A percentile compares a stretch with the other conserved stretches of the same genome.
phyloP scores from a whole-genome alignment of 2,797 vertebrate species.

The Prionace glauca region DNA sequence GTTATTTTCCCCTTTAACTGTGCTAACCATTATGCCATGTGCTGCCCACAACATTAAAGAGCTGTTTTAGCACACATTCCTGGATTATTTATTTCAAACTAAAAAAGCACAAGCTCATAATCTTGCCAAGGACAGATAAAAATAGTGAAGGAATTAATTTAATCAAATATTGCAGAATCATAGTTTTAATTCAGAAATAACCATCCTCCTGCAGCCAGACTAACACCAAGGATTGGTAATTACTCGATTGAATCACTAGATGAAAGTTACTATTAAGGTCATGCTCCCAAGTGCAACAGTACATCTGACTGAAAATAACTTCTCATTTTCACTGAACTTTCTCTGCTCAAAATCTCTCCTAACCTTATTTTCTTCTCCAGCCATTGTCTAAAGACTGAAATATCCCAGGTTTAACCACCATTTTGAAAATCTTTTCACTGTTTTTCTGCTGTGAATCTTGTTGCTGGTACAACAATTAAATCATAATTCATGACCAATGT shows the following conservation, averaged over 20 bases:
- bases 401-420: not conserved
- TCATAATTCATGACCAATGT: not conserved
- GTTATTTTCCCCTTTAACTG: too few species aligned
- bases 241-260: not conserved
- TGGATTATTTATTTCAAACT: not conserved
- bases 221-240: not conserved
- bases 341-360: not conserved
- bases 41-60: not conserved
- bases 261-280: not conserved
- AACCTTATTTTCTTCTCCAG: not conserved
- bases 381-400: not conserved
- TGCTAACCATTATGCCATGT: too few species aligned
- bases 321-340: not conserved
- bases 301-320: not conserved
- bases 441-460: not conserved
- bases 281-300: not conserved
- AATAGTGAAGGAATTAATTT: not conserved
- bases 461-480: not conserved
- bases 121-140: not conserved
- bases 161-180: not conserved
- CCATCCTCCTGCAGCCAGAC: not conserved
- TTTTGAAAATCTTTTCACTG: not conserved
- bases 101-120: not conserved
- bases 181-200: not conserved
- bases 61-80: not conserved